Evolutionary conservation across 2,888 invertebrate species (phyloP), one percentile per base, ranked within the genome.

Genomic region (Drosophila cracens): DNA sequence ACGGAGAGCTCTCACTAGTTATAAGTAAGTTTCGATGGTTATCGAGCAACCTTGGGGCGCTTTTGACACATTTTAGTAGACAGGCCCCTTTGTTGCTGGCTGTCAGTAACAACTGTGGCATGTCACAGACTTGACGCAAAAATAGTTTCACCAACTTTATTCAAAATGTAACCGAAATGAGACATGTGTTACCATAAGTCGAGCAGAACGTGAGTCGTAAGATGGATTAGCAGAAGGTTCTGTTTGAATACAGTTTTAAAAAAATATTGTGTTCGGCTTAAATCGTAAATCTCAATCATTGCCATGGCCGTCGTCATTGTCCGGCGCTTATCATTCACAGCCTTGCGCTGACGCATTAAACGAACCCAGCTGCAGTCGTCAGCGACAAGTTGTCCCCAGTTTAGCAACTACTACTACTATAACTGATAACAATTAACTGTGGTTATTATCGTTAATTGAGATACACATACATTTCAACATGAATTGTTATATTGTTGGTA

Each of bases 401-500:
- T 70, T 66, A 53, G 57, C 57, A 57, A 57, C 60, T 27, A 48
- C 21, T 48, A 40, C 57, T 29, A 21, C 40, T 40, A 31, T 16
- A 31, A 43, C 68, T 79, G 79, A 89, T 87, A 89, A 82, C 76
- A 81, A 74, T 90, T 76, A 82, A 76, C 76, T 58, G 68, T 60
- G 69, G 88, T 85, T 88, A 82, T 82, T 85, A 82, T 80, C 88
- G 78, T 74, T 85, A 85, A 90, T 86, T 89, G 85, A 76, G 76
- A 59, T 70, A 58, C 69, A 79, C 74, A 62, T 18, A 59, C 49
- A 77, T 70, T 61, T 63, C 74, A 70, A 63, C 18, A 59, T 46
- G 59, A 52, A 11, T 48, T 25, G 78, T 69, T 61, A 70, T 62
- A 51, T 57, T 49, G 67, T 33, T 54, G 29, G 70, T 66, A 79